These are phyloP conservation scores for Sthenelais limicola DNA, from an alignment of 2,888 invertebrate species.

Conservation along the genomic window DNA sequence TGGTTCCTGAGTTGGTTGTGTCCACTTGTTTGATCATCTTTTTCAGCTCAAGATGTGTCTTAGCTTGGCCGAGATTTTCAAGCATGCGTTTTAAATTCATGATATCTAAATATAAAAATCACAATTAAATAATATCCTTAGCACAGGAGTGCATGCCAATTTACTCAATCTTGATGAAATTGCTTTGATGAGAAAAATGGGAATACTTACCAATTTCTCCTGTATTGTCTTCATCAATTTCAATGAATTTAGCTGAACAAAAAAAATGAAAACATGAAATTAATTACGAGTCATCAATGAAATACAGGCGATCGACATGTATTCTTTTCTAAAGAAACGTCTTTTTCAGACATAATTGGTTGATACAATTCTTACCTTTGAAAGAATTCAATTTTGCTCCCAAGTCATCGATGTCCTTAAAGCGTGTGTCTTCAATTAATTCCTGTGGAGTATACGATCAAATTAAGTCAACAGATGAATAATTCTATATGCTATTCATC, in stretches of 20 bases:
- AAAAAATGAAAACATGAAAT: slow-evolving; percentile 24
- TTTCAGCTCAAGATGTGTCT: slow-evolving; percentile 69
- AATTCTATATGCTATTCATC: too few species aligned
- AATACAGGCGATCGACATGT: too few species aligned
- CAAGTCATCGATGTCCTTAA: slow-evolving; percentile 52
- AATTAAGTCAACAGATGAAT: background rate
- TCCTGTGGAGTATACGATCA: slow-evolving; percentile 40
- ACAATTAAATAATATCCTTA: background rate
- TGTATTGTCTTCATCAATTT: slow-evolving; percentile 63
- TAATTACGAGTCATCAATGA: too few species aligned
- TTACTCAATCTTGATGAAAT: background rate
- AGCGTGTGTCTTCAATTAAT: slow-evolving; percentile 46
- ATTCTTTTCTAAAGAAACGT: too few species aligned
- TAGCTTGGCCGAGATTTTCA: slow-evolving; percentile 68
- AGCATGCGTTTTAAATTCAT: slow-evolving; percentile 68
- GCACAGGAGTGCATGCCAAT: background rate
- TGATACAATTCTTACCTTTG: slow-evolving; percentile 44
- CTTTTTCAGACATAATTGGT: background rate
- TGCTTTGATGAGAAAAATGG: background rate
- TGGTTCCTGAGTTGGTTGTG: slow-evolving; percentile 61
- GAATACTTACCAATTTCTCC: slow-evolving; percentile 64
- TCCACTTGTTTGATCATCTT: slow-evolving; percentile 70
- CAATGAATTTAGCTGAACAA: slow-evolving; percentile 65
- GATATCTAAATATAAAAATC: slow-evolving; percentile 58
- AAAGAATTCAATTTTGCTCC: slow-evolving; percentile 47